These are phyloP conservation scores for Isurus oxyrinchus DNA, from an alignment of 2,113 vertebrate genomes.

Conservation along the genomic window DNA sequence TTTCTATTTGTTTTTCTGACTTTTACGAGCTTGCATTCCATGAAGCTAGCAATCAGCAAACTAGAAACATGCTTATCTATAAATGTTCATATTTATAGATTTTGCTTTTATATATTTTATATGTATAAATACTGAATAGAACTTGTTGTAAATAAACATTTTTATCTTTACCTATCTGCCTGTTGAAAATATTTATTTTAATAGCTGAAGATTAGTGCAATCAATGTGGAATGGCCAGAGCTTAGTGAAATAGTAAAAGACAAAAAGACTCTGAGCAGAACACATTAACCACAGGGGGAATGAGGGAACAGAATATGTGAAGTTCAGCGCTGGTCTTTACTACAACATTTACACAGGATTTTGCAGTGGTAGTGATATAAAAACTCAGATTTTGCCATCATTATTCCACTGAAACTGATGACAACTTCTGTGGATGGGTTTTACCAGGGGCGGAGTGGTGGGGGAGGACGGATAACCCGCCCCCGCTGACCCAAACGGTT, in stretches of 20 bases:
- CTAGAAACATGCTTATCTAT: neutral
- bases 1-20: neutral
- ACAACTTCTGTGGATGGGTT: neutral
- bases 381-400: neutral
- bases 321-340: neutral
- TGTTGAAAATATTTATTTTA: neutral
- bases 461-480: too few species aligned
- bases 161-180: neutral
- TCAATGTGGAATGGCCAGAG: neutral
- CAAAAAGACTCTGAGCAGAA: neutral
- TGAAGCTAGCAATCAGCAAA: neutral
- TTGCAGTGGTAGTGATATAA: neutral
- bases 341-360: neutral
- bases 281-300: neutral
- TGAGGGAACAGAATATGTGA: neutral
- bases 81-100: constrained; percentile 69
- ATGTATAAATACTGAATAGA: constrained; percentile 70
- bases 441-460: too few species aligned
- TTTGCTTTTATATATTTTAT: constrained; percentile 78
- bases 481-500: too few species aligned
- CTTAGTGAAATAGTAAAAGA: neutral
- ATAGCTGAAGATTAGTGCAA: neutral
- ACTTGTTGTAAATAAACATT: constrained; percentile 70
- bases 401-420: neutral
- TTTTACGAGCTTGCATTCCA: neutral